Base-by-base conservation (phyloP, 2,797 vertebrate species). In the Ptychadena robeensis region DNA sequence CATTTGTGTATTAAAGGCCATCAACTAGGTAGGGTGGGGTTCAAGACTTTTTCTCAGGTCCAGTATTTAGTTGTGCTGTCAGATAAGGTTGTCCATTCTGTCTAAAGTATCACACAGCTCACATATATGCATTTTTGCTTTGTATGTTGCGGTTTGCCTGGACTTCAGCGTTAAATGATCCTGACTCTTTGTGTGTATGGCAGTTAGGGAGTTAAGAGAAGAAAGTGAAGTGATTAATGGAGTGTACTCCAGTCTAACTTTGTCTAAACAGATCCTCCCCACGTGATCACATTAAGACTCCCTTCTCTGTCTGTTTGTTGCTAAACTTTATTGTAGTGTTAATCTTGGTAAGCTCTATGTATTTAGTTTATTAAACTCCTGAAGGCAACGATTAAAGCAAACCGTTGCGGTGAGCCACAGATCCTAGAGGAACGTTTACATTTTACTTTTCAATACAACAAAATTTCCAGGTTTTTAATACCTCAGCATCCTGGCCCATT, bases 351-450 rank as follows among this genome's bases (percentile, higher is more conserved):
- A 94, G 91, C 90, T 91, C 75, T 92, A 90, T 87, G 87, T 87
- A 88, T 92, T 90, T 81, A 85, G 91, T 91, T 92, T 90, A 89
- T 94, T 93, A 93, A 94, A 85, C 93, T 96, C 94, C 88, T 92
- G 89, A 95, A 94, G 93, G 90, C 91, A 93, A 44, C 57, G 28
- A 48, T 64, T 88, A 90, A 93, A 92, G 90, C 89, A 81, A 92
- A 87, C 77, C 86, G 82, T 93, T 92, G 91, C 90, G 90, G 91
- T 88, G 89, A 93, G 89, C 91, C 89, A 87, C 91, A 93, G 87
- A 90, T 89, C 81, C 74, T 77, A 93, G 94, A 89, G 87, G 89
- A 83, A 71, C 88, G 91, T 93, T 93, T 93, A 91, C 89, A 87
- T 87, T 86, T 86, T 85, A 72, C 80, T 89, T 88, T 89, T 88